These are phyloP conservation scores for Indicator indicator DNA, from an alignment of 2,113 vertebrate genomes.

Conservation along the genomic window DNA sequence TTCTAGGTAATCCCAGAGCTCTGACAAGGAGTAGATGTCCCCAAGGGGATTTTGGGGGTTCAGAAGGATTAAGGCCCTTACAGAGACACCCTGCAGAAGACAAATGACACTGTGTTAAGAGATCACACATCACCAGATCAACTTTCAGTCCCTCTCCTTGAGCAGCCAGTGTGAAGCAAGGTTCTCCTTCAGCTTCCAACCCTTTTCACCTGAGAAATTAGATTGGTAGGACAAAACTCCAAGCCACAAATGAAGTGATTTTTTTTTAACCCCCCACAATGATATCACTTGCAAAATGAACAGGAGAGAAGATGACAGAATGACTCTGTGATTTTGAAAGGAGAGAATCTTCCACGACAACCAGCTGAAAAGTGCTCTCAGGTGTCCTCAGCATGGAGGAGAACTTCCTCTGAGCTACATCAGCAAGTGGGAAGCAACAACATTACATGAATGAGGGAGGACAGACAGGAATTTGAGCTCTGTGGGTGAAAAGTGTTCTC, in stretches of 20 bases:
- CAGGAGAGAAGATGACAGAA: background rate
- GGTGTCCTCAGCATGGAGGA: background rate
- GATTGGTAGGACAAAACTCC: background rate
- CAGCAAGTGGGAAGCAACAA: background rate
- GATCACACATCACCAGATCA: background rate
- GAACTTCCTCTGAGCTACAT: background rate
- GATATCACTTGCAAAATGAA: background rate
- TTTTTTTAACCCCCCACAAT: background rate
- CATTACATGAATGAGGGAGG: background rate
- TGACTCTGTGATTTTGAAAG: background rate
- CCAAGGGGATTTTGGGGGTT: constrained; percentile 97
- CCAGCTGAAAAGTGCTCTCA: background rate
- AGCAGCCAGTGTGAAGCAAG: background rate
- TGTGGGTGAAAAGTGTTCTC: background rate
- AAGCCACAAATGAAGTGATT: background rate
- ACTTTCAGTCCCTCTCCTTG: background rate
- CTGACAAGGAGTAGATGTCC: constrained; percentile 86
- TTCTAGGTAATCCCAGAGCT: constrained; percentile 88
- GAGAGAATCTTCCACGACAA: background rate
- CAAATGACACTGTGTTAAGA: background rate
- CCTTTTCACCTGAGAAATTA: background rate
- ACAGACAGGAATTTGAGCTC: background rate
- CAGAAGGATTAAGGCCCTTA: constrained; percentile 90
- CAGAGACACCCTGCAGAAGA: constrained; percentile 81
- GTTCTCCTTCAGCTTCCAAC: background rate